Evolutionary conservation across 2,888 invertebrate genomes (phyloP).

Genomic region (Melanostoma scalare): DNA sequence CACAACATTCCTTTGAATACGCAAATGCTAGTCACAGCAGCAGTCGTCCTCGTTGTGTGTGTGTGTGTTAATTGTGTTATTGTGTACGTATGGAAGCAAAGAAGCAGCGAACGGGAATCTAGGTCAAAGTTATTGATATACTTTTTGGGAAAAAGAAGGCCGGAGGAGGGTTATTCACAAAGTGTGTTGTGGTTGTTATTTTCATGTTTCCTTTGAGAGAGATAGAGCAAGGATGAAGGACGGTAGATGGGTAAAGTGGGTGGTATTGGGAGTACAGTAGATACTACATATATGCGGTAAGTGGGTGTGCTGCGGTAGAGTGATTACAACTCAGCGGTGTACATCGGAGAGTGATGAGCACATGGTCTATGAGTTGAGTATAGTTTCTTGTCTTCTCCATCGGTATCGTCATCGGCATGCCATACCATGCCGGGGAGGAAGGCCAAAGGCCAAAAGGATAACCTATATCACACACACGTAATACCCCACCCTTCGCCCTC

Average conservation of each 20-base stretch:
- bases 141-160: constrained; percentile 16
- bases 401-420: not conserved
- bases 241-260: constrained; percentile 8
- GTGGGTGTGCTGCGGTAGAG: constrained; percentile 39
- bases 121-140: constrained; percentile 71
- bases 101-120: constrained; percentile 36
- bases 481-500: not conserved
- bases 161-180: constrained; percentile 18
- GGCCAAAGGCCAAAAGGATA: constrained; percentile 6
- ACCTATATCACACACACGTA: not conserved
- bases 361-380: constrained; percentile 41
- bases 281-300: constrained; percentile 7
- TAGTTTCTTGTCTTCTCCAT: constrained; percentile 7
- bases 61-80: not conserved
- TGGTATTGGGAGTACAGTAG: not conserved
- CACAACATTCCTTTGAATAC: constrained; percentile 10
- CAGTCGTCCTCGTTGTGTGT: too few relatives aligned
- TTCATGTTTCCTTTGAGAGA: constrained; percentile 59
- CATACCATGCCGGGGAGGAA: not conserved
- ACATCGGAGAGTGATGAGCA: constrained; percentile 47
- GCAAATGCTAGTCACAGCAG: not conserved
- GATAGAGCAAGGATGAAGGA: constrained; percentile 36
- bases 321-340: constrained; percentile 61
- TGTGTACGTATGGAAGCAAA: constrained; percentile 24
- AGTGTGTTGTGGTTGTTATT: constrained; percentile 61